phyloP scores from a whole-genome alignment of 2,888 invertebrate genomes.

The Cosmorhoe ocellata region DNA sequence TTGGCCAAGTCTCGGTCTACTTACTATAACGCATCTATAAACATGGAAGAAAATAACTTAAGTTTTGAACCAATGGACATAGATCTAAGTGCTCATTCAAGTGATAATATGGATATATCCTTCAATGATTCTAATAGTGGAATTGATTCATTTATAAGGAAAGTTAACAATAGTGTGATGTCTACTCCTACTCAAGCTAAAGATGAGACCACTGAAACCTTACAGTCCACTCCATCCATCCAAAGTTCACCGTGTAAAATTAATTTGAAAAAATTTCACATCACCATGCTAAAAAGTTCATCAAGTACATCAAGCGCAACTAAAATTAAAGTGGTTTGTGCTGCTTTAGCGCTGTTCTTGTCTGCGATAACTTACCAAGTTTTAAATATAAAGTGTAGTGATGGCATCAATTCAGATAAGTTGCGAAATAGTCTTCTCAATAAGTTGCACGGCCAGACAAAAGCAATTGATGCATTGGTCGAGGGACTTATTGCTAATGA shows the following conservation, averaged over 20 bases:
- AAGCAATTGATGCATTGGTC: conserved; percentile 51
- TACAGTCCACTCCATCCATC: not conserved
- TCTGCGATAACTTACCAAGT: conserved; percentile 47
- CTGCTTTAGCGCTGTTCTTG: conserved; percentile 38
- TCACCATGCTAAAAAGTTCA: conserved; percentile 37
- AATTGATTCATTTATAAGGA: conserved; percentile 10
- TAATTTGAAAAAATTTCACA: conserved; percentile 49
- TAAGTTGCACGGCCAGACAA: conserved; percentile 62
- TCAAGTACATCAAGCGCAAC: conserved; percentile 23
- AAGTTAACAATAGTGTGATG: conserved; percentile 5
- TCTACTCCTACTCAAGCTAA: conserved; percentile 1
- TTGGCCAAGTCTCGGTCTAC: too few relatives aligned
- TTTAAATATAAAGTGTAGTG: conserved; percentile 52
- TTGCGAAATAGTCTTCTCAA: conserved; percentile 44
- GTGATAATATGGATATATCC: conserved; percentile 60
- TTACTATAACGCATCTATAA: too few relatives aligned
- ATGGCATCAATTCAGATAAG: conserved; percentile 43
- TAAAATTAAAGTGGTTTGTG: conserved; percentile 31
- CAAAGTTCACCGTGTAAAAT: conserved; percentile 8
- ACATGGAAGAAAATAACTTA: conserved; percentile 42
- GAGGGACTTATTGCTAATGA: conserved; percentile 46
- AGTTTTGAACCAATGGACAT: conserved; percentile 74
- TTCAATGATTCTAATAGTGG: conserved; percentile 37
- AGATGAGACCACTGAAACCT: not conserved
- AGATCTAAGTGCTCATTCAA: conserved; percentile 62